Base-by-base conservation (phyloP, 2,797 vertebrate genomes). In the Triplophysa bombifrons region DNA sequence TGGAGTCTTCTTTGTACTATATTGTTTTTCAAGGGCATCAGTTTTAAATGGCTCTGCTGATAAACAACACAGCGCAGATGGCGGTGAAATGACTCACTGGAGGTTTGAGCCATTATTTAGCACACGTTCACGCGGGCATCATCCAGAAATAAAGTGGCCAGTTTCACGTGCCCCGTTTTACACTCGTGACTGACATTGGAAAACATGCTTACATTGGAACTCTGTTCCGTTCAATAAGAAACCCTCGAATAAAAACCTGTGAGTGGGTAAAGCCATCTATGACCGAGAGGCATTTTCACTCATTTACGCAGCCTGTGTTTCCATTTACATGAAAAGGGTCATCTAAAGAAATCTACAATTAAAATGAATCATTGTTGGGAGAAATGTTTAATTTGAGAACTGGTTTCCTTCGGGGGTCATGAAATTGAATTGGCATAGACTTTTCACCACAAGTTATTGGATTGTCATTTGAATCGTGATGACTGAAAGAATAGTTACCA, bases 61-160 rank as follows among this genome's bases (percentile, higher is more conserved):
- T 69, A 76, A 76, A 78, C 80, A 78, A 66, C 81, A 60, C 30
- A 17, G 53, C 76, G 70, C 82, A 85, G 85, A 86, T 86, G 85
- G 85, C 68, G 50, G 66, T 55, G 22, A 70, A 85, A 78, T 87
- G 76, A 87, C 65, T 82, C 85, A 83, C 76, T 81, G 48, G 81
- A 71, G 74, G 58, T 66, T 76, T 75, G 71, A 76, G 83, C 61
- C 64, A 58, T 75, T 76, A 78, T 82, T 76, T 76, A 80, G 25
- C 46, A 58, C 69, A 20, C 46, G 14, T 80, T 83, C 80, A 56
- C 63, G 61, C 48, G 51, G 71, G 76, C 56, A 25, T 55, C 14
- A 38, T 64, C 67, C 74, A 80, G 38, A 72, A 72, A 76, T 60
- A 68, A 53, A 70, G 64, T 60, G 56, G 61, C 64, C 41, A 72